Percentiles rank a stretch among this genome's conserved stretches.
Evolutionary conservation across 2,113 vertebrate genomes (phyloP).

Genomic region (Pteronura brasiliensis): DNA sequence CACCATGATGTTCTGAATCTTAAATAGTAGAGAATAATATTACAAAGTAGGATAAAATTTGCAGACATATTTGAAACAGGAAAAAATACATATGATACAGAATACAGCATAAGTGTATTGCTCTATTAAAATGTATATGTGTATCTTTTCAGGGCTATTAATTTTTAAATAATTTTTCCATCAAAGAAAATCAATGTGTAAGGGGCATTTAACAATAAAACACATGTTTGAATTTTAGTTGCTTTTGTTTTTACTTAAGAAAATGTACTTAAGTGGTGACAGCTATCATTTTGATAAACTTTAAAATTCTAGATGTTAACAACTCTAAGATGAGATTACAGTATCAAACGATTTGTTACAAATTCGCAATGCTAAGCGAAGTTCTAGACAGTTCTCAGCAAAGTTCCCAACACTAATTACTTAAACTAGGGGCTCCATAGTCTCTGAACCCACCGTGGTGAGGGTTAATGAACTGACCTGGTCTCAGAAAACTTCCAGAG

Average conservation of each 20-base stretch:
- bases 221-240: neutral
- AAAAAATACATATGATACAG: neutral
- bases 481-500: neutral
- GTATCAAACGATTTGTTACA: conserved; percentile 25
- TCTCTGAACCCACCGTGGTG: neutral
- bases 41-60: neutral
- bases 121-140: neutral
- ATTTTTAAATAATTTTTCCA: neutral
- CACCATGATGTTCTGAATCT: neutral
- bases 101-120: neutral
- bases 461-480: neutral
- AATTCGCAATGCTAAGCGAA: neutral
- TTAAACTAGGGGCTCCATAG: neutral
- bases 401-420: conserved; percentile 10
- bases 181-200: conserved; percentile 7
- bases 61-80: neutral
- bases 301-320: neutral
- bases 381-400: conserved; percentile 1
- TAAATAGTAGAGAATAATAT: neutral
- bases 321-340: neutral
- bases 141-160: neutral
- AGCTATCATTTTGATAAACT: conserved; percentile 33
- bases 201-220: neutral
- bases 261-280: neutral
- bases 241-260: conserved; percentile 8